These are phyloP conservation scores for Halictus rubicundus DNA, from an alignment of 1,140 invertebrate genomes.

Conservation along the genomic window DNA sequence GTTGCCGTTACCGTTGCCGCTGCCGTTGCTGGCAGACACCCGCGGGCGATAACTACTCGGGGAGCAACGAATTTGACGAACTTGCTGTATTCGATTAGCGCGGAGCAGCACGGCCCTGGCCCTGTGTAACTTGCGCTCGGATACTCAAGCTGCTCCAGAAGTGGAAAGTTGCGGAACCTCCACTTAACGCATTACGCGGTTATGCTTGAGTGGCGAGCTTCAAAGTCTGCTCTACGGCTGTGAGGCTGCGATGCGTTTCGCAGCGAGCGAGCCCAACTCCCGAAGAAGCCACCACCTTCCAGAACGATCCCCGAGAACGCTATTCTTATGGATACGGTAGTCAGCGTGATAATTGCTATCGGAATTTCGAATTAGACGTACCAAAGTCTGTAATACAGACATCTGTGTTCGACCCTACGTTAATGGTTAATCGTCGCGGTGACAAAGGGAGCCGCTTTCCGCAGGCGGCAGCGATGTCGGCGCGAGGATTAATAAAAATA, in stretches of 20 bases:
- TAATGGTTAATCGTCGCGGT: too few relatives aligned
- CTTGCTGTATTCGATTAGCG: constrained; percentile 60
- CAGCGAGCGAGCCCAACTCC: too few relatives aligned
- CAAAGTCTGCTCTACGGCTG: constrained; percentile 43
- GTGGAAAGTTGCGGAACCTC: constrained; percentile 62
- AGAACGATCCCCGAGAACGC: too few relatives aligned
- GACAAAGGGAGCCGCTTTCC: too few relatives aligned
- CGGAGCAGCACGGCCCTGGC: constrained; percentile 13
- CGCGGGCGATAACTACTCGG: constrained; percentile 40
- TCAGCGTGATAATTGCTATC: too few relatives aligned
- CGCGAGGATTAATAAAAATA: too few relatives aligned
- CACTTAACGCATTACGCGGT: constrained; percentile 58
- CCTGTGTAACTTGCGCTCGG: constrained; percentile 52
- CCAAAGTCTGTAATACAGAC: too few relatives aligned
- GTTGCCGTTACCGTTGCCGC: neutral
- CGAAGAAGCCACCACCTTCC: too few relatives aligned
- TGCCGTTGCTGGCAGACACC: neutral
- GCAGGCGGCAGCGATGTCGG: too few relatives aligned
- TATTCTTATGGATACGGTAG: too few relatives aligned
- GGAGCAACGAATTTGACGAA: constrained; percentile 61
- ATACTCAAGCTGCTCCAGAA: constrained; percentile 57
- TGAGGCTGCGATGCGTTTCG: neutral
- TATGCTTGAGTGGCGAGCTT: constrained; percentile 33
- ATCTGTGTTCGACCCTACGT: too few relatives aligned
- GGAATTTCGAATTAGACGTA: too few relatives aligned